Evolutionary conservation across 2,113 vertebrate genomes (phyloP), one percentile per base, ranked within the genome.

Genomic region (Antechinus stuartii): DNA sequence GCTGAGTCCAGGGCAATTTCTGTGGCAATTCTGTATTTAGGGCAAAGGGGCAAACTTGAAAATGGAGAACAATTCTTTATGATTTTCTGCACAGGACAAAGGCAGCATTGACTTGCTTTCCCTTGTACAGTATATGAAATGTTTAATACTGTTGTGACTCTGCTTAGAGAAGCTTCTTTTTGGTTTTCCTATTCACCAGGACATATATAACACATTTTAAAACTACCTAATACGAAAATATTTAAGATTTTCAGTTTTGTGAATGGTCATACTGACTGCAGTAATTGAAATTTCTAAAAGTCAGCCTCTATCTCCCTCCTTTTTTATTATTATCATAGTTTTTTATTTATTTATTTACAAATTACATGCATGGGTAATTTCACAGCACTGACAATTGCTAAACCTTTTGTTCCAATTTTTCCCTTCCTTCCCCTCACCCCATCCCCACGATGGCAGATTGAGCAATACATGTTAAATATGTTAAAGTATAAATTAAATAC

Each of bases 1-100:
- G 95, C 98, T 97, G 96, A 97, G 93, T 92, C 96, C 96, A 97
- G 95, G 95, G 95, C 92, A 97, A 96, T 98, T 97, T 97, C 91
- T 96, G 92, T 96, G 90, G 55, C 57, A 95, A 96, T 94, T 90
- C 95, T 96, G 91, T 95, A 68, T 54, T n/a, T 19, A 89, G 94
- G 94, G 95, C 94, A 95, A 97, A 96, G 97, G 96, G 97, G 95
- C 94, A 94, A 96, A 76, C 61, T 89, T 12, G 92, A 96, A 97
- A 94, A 93, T 94, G 61, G 95, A 94, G 94, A 90, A 95, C 91
- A 97, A 94, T 97, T 93, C 96, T 95, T 92, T 27, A 50, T 50
- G 84, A 90, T 94, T 95, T 91, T 97, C 93, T n/a, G 91, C 93
- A 92, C 30, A 55, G 84, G 92, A 96, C 96, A 97, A 97, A 97